A percentile compares a stretch with the other conserved stretches of the same genome.
Conservation (phyloP, 2,797 vertebrate species). For the Coracias cyanogaster region DNA sequence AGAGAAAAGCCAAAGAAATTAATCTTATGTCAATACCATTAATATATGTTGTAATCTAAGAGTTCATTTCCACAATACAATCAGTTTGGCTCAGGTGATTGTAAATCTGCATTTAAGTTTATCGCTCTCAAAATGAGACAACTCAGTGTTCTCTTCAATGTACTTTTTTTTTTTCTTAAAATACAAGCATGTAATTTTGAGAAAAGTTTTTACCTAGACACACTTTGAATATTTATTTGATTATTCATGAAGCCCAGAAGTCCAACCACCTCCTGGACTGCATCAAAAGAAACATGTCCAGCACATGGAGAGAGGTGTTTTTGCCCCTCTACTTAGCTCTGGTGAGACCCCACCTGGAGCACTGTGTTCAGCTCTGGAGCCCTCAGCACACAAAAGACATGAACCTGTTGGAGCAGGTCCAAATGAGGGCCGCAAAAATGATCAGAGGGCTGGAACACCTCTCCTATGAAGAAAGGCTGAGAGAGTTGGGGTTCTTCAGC, state of each 20-base stretch:
- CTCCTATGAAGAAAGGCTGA: neutral
- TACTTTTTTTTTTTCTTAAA: neutral
- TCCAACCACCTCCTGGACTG: neutral
- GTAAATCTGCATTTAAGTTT: neutral
- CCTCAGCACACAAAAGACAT: neutral
- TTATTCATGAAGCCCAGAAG: neutral
- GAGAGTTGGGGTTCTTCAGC: neutral
- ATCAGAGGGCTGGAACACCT: neutral
- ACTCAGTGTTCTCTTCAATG: neutral
- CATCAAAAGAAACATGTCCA: neutral
- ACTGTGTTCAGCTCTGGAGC: neutral
- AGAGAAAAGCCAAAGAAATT: neutral
- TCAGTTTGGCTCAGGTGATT: neutral
- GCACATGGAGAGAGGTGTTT: neutral
- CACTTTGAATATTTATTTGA: neutral
- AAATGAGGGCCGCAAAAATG: neutral
- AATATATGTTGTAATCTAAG: neutral
- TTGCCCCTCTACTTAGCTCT: neutral
- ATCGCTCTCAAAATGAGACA: neutral
- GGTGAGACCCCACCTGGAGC: neutral
- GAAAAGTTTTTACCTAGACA: neutral
- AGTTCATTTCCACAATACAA: neutral
- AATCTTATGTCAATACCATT: neutral
- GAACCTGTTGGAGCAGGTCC: neutral
- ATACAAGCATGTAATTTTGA: neutral